phyloP scores from a whole-genome alignment of 2,888 invertebrate species.

The Falcaria lacertinaria region DNA sequence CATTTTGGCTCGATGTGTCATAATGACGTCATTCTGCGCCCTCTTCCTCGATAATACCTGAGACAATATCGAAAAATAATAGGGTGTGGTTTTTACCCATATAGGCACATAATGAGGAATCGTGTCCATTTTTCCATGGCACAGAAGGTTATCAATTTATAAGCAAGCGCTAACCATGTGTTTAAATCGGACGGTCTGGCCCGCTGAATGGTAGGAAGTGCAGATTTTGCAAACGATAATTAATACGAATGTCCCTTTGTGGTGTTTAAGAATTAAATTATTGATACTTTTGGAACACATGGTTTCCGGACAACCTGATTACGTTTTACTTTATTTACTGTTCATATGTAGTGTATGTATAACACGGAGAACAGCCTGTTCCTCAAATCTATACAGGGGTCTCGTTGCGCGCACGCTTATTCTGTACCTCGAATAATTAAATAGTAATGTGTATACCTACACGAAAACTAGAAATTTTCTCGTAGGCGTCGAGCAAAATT shows the following conservation, averaged over 20 bases:
- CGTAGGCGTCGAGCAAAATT: neutral
- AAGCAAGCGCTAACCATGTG: conserved; percentile 21
- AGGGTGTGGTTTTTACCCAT: conserved; percentile 21
- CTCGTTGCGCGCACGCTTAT: no score
- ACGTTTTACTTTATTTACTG: no score
- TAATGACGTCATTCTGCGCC: conserved; percentile 12
- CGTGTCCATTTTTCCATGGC: conserved; percentile 23
- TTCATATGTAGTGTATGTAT: no score
- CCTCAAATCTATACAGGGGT: no score
- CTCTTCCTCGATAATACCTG: conserved; percentile 16
- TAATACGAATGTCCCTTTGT: conserved; percentile 10
- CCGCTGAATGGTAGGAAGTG: conserved; percentile 17
- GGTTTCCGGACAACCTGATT: neutral
- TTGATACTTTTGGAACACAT: neutral
- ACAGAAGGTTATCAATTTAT: conserved; percentile 32
- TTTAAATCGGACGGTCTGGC: conserved; percentile 27
- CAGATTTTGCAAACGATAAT: conserved; percentile 17
- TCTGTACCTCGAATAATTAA: no score
- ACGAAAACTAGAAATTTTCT: neutral
- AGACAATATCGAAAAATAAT: conserved; percentile 15
- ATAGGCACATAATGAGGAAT: conserved; percentile 26
- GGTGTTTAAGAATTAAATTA: neutral
- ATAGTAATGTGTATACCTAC: no score
- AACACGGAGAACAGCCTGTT: no score
- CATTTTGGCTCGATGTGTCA: conserved; percentile 5